Evolutionary conservation across 2,113 vertebrate species (phyloP).

Genomic region (Oxyura jamaicensis): DNA sequence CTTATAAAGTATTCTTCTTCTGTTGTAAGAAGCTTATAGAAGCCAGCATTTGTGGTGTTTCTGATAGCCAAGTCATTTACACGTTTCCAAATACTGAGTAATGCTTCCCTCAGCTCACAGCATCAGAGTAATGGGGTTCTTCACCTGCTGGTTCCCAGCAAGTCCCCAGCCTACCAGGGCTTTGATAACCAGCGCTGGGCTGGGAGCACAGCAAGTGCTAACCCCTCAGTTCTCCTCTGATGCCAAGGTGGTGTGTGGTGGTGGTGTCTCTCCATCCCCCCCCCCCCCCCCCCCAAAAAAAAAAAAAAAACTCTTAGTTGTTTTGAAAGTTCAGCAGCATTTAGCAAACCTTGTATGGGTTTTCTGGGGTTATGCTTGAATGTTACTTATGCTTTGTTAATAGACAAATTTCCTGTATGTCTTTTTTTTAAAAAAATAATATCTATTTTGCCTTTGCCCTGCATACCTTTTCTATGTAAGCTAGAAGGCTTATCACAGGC

Average conservation of each 20-base stretch:
- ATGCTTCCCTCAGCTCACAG: neutral
- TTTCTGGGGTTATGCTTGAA: neutral
- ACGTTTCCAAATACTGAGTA: neutral
- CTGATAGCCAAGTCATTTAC: neutral
- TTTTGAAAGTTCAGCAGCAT: neutral
- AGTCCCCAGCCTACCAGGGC: accelerated
- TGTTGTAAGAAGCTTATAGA: neutral
- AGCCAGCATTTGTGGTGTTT: neutral
- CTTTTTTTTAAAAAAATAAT: neutral
- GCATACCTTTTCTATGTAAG: neutral
- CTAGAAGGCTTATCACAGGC: no score
- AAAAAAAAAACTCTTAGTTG: neutral
- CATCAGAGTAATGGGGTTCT: accelerated
- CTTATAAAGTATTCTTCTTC: accelerated
- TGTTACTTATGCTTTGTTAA: neutral
- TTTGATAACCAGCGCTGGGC: neutral
- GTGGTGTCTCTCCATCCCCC: no score
- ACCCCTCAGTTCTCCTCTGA: neutral
- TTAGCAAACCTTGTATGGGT: neutral
- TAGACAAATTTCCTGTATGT: accelerated
- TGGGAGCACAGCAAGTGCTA: neutral
- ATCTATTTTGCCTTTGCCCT: neutral
- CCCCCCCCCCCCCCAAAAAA: neutral
- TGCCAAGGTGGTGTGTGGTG: neutral
- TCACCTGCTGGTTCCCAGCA: neutral